Conservation (phyloP, 2,888 invertebrate genomes). For the Dusona sp. region DNA sequence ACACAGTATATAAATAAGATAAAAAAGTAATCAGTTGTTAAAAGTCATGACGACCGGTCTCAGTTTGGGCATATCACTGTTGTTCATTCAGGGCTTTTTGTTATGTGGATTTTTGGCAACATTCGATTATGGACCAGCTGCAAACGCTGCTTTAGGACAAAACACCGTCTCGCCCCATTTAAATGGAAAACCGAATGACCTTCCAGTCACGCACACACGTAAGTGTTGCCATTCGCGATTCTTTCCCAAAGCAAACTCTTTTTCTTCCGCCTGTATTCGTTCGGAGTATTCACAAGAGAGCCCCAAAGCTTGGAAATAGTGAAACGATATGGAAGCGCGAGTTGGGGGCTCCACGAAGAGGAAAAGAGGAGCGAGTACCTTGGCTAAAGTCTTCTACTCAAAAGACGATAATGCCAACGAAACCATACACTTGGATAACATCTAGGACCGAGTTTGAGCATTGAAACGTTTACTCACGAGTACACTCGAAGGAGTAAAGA, state of each 20-base stretch:
- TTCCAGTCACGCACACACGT: slow-evolving; percentile 79
- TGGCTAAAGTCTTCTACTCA: slow-evolving; percentile 37
- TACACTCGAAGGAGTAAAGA: slow-evolving; percentile 7
- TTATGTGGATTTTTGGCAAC: slow-evolving; percentile 83
- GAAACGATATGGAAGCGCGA: slow-evolving; percentile 8
- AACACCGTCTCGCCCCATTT: slow-evolving; percentile 82
- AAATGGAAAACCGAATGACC: slow-evolving; percentile 78
- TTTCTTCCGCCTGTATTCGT: slow-evolving; percentile 24
- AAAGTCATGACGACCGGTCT: slow-evolving; percentile 70
- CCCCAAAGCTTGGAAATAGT: background rate
- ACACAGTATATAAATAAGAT: background rate
- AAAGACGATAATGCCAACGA: slow-evolving; percentile 59
- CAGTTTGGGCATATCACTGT: slow-evolving; percentile 77
- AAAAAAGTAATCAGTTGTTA: background rate
- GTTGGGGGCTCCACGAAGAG: background rate
- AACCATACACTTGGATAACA: slow-evolving; percentile 52
- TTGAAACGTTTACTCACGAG: slow-evolving; percentile 53
- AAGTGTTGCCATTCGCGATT: slow-evolving; percentile 72
- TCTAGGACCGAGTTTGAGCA: slow-evolving; percentile 35
- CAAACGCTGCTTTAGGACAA: slow-evolving; percentile 82
- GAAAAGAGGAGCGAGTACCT: slow-evolving; percentile 20
- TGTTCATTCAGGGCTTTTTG: slow-evolving; percentile 83
- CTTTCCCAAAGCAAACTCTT: background rate
- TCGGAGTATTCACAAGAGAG: slow-evolving; percentile 41
- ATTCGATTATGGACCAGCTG: slow-evolving; percentile 84